These are phyloP conservation scores for Hybognathus amarus DNA, from an alignment of 2,797 vertebrate genomes.

Conservation along the genomic window DNA sequence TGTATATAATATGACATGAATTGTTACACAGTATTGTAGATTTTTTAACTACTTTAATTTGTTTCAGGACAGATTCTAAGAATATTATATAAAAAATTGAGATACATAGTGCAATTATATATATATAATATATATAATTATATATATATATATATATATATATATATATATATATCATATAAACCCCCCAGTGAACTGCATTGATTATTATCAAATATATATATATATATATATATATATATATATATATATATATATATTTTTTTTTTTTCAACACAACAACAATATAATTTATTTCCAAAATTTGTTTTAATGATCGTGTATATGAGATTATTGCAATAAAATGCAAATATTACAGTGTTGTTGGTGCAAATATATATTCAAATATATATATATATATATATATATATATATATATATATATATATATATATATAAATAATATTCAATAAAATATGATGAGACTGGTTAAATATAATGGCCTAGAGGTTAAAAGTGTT, in stretches of 20 bases:
- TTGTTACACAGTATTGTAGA: neutral
- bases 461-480: neutral
- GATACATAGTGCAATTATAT: neutral
- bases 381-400: no score
- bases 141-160: no score
- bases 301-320: neutral
- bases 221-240: no score
- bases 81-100: neutral
- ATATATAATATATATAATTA: no score
- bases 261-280: neutral
- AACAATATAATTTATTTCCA: neutral
- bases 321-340: neutral
- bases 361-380: neutral
- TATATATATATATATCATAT: no score
- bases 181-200: neutral
- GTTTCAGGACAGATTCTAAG: neutral
- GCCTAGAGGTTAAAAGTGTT: neutral
- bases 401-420: no score
- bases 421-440: no score
- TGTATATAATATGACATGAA: neutral
- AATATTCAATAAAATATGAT: neutral
- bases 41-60: neutral
- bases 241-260: no score
- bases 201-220: neutral
- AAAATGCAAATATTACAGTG: neutral